A percentile compares a stretch with the other conserved stretches of the same genome.
Conservation (phyloP, 37 sponge, comb jelly and placozoan genomes). For the Mnemiopsis leidyi region DNA sequence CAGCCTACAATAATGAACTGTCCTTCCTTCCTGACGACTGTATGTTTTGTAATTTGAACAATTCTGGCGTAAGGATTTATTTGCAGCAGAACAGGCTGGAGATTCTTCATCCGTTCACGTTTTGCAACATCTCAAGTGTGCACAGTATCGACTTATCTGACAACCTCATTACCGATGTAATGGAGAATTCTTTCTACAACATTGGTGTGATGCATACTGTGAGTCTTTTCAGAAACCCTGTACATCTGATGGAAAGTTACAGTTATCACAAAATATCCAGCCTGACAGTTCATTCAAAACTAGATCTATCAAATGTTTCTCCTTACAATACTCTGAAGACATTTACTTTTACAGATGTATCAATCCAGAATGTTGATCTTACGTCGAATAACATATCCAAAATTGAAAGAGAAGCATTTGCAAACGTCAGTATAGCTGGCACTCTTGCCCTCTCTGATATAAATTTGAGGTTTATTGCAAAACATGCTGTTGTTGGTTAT, state of each 20-base stretch:
- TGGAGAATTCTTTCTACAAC: neutral
- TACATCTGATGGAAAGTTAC: neutral
- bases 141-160: conserved; percentile 24
- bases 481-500: conserved; percentile 18
- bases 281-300: neutral
- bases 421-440: neutral
- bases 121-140: neutral
- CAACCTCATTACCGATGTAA: neutral
- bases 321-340: neutral
- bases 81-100: neutral
- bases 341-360: neutral
- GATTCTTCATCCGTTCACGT: neutral
- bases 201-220: neutral
- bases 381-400: neutral
- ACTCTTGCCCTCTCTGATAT: neutral
- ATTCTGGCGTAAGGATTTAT: neutral
- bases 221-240: neutral
- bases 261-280: neutral
- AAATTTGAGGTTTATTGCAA: neutral
- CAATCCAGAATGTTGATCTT: neutral
- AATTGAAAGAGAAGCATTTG: conserved; percentile 25
- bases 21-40: conserved; percentile 29
- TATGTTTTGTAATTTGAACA: conserved; percentile 13
- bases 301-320: neutral
- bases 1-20: conserved; percentile 2